Base-by-base conservation (phyloP, 2,113 vertebrate species). In the Sinocyclocheilus maitianheensis region DNA sequence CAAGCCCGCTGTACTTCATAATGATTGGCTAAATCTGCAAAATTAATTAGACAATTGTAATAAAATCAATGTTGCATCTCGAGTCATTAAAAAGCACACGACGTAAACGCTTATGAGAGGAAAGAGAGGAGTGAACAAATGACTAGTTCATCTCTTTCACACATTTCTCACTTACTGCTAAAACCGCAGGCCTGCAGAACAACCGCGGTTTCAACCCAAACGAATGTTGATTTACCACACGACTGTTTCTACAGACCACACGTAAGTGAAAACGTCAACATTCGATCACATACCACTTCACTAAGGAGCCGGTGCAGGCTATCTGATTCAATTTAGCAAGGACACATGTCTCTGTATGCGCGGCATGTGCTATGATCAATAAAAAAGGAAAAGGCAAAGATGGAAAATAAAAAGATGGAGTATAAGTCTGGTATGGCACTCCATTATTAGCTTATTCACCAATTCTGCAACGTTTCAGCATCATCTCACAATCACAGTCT, bases 261-360 rank as follows among this genome's bases (percentile, higher is more conserved):
- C 18, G 22, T 48, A 74, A 16, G 55, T 46, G n/a, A 85, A 65
- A 48, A 82, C 30, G 58, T 82, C 81, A 40, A 63, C 76, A 72
- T 84, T 81, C 46, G 4, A 67, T 14, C 60, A 53, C 43, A 80
- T 51, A 37, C 34, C 43, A 69, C 58, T 86, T 53, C 30, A 60
- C 85, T 60, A 20, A 37, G 71, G 26, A 55, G 55, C 11, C 77
- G 74, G 90, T 86, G 89, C 83, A 53, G 81, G 85, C 87, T 63
- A 87, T 91, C 65, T 74, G 71, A 90, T 91, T 92, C 90, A 93
- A 92, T 92, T 90, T 87, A 88, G 80, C 81, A 81, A 34, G 83
- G 46, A n/a, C 84, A 30, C 80, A 65, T 46, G 51, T 82, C 46
- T 58, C 84, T 86, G 77, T 89, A 88, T 86, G 74, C 46, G 37